These are phyloP conservation scores for Gandaritis pyraliata DNA, from an alignment of 2,888 invertebrate genomes.

Conservation along the genomic window DNA sequence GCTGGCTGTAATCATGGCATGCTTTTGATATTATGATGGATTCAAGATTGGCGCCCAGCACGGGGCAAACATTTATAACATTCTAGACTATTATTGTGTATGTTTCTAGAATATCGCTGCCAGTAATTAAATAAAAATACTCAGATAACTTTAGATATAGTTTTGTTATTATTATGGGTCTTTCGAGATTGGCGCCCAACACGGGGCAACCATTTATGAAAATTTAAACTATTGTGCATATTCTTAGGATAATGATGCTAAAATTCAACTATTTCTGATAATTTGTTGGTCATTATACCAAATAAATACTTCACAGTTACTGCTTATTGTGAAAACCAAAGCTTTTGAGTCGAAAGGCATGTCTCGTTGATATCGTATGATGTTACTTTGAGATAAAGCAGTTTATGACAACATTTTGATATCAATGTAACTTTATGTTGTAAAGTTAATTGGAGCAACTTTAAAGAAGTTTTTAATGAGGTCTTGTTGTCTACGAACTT, in stretches of 20 bases:
- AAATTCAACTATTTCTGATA: no score
- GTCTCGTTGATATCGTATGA: neutral
- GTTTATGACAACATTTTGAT: constrained; percentile 1
- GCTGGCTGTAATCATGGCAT: neutral
- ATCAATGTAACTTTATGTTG: neutral
- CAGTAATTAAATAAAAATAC: neutral
- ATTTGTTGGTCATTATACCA: no score
- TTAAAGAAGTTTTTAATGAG: neutral
- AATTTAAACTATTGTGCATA: no score
- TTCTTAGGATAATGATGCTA: no score
- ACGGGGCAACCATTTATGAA: no score
- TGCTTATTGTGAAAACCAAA: no score
- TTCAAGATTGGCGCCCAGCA: constrained; percentile 14
- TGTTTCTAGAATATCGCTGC: neutral
- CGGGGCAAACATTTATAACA: constrained; percentile 4
- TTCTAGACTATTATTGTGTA: neutral
- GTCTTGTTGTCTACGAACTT: no score
- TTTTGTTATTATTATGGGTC: no score
- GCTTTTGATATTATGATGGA: neutral
- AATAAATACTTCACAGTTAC: no score
- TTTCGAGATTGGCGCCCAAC: no score
- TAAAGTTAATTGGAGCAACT: neutral
- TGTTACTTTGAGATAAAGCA: constrained; percentile 1
- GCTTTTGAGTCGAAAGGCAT: no score
- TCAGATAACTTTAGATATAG: no score